These are phyloP conservation scores for Latrodectus hesperus DNA, from an alignment of 2,888 invertebrate genomes.

Conservation along the genomic window DNA sequence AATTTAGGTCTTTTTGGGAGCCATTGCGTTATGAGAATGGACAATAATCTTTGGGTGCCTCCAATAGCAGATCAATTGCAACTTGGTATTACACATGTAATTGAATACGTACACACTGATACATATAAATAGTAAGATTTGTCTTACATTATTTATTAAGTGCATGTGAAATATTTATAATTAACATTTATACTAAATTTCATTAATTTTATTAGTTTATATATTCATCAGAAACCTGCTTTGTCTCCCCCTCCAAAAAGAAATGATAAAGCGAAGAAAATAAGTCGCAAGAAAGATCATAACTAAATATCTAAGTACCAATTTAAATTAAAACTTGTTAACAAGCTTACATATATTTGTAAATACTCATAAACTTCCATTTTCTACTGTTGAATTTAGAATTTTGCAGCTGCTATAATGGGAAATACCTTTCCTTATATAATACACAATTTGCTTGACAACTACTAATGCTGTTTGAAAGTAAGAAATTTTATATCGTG, in stretches of 20 bases:
- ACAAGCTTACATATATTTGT: too few relatives aligned
- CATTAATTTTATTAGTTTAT: conserved; percentile 80
- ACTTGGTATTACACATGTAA: conserved; percentile 93
- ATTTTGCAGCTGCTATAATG: too few relatives aligned
- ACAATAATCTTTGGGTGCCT: conserved; percentile 97
- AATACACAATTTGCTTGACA: too few relatives aligned
- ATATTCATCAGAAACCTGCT: conserved; percentile 88
- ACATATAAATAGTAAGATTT: conserved; percentile 84
- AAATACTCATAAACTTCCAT: too few relatives aligned
- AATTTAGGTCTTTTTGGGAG: conserved; percentile 92
- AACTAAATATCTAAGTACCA: conserved; percentile 14
- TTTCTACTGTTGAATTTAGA: too few relatives aligned
- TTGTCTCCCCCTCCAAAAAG: conserved; percentile 86
- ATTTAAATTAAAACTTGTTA: too few relatives aligned
- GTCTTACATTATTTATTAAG: neutral
- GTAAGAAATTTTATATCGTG: too few relatives aligned
- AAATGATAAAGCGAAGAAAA: conserved; percentile 92
- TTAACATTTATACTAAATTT: neutral
- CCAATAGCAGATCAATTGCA: conserved; percentile 97
- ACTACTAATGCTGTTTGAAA: too few relatives aligned
- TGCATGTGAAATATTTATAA: neutral
- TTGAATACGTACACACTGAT: conserved; percentile 95
- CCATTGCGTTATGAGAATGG: conserved; percentile 92
- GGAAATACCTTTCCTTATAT: too few relatives aligned
- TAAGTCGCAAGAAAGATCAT: conserved; percentile 75